Evolutionary conservation across 1,140 invertebrate genomes (phyloP).

Genomic region (Oreohelix idahoensis): DNA sequence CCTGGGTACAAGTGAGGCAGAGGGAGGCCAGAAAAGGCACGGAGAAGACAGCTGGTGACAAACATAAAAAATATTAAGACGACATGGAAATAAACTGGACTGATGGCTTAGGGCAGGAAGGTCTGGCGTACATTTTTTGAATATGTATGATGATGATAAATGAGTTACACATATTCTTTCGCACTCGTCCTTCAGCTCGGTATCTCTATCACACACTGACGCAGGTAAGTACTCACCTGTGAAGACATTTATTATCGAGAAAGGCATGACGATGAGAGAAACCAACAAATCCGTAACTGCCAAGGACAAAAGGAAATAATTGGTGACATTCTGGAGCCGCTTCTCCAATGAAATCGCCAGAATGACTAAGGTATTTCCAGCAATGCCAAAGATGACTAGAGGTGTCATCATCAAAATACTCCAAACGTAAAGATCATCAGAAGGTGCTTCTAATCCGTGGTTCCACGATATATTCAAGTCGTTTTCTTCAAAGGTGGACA

Average conservation of each 20-base stretch:
- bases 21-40: too few species aligned
- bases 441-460: neutral
- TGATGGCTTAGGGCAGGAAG: too few species aligned
- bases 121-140: too few species aligned
- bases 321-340: slow-evolving; percentile 91
- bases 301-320: slow-evolving; percentile 94
- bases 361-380: slow-evolving; percentile 96
- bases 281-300: slow-evolving; percentile 97
- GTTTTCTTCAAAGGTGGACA: neutral
- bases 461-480: neutral
- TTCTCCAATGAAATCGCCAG: slow-evolving; percentile 96
- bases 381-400: slow-evolving; percentile 72
- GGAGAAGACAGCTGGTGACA: too few species aligned
- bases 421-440: slow-evolving; percentile 55
- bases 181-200: too few species aligned
- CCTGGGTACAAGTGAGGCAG: too few species aligned
- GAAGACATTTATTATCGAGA: slow-evolving; percentile 77
- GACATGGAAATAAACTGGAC: too few species aligned
- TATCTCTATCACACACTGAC: too few species aligned
- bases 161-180: too few species aligned
- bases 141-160: too few species aligned
- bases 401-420: slow-evolving; percentile 58
- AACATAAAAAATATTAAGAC: too few species aligned
- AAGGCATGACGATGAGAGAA: slow-evolving; percentile 82
- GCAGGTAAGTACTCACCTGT: slow-evolving; percentile 75